Percentiles rank a stretch among this genome's conserved stretches.
Conservation (phyloP, 2,888 invertebrate genomes). For the Metallyticus violacea region DNA sequence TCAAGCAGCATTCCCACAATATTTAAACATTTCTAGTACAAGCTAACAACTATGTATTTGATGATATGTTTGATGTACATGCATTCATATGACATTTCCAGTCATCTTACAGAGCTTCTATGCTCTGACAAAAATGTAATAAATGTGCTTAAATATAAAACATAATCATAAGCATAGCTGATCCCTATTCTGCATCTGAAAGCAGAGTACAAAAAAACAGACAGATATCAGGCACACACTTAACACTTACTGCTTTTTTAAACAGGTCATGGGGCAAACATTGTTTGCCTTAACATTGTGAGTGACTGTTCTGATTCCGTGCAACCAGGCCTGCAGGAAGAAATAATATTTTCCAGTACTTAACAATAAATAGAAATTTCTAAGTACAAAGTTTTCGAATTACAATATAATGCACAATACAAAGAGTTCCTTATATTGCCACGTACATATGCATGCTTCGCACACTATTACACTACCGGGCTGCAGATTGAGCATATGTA, state of each 20-base stretch:
- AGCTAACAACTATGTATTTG: no score
- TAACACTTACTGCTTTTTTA: conserved; percentile 96
- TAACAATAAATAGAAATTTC: background rate
- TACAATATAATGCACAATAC: no score
- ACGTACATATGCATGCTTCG: no score
- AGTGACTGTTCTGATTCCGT: conserved; percentile 89
- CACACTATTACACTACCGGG: no score
- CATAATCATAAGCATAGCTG: background rate
- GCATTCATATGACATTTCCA: background rate
- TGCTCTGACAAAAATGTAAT: background rate
- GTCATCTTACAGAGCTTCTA: background rate
- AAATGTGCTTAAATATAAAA: background rate
- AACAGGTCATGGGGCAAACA: conserved; percentile 97
- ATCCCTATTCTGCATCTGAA: background rate
- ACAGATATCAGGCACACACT: background rate
- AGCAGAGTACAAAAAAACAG: background rate
- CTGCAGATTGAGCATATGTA: no score
- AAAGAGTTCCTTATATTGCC: no score
- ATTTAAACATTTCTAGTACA: no score
- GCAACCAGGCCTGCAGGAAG: conserved; percentile 85
- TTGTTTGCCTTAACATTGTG: conserved; percentile 99
- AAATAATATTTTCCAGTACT: conserved; percentile 1
- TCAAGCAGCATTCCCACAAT: no score
- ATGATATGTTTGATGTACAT: no score
- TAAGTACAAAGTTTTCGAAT: background rate